Evolutionary conservation across 2,113 vertebrate species (phyloP).

Genomic region (Triplophysa dalaica): DNA sequence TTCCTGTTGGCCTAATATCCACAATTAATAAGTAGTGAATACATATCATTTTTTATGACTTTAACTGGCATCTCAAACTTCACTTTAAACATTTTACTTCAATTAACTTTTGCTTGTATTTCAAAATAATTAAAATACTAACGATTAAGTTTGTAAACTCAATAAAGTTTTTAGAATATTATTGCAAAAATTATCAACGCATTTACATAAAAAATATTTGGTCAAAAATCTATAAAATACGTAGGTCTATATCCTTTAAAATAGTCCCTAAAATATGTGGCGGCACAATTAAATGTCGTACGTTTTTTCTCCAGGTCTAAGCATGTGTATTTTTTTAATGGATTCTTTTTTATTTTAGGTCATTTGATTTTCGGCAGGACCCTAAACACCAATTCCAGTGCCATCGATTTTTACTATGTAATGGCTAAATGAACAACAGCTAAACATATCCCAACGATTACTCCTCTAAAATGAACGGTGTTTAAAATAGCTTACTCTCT

Average conservation of each 20-base stretch:
- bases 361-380: neutral
- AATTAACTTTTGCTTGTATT: neutral
- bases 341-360: neutral
- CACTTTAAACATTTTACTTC: neutral
- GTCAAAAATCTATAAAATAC: neutral
- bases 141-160: neutral
- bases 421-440: neutral
- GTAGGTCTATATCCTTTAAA: neutral
- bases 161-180: neutral
- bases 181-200: neutral
- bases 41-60: neutral
- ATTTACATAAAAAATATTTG: neutral
- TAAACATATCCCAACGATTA: constrained; percentile 4
- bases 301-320: neutral
- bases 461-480: neutral
- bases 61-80: neutral
- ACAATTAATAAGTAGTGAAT: neutral
- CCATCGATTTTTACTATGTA: neutral
- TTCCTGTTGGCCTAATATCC: neutral
- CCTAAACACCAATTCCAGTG: neutral
- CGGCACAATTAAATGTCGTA: neutral
- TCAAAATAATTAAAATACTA: neutral
- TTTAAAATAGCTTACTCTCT: neutral
- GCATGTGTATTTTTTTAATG: neutral
- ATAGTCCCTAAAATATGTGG: neutral